phyloP scores from a whole-genome alignment of 2,113 vertebrate species.

The Uria aalge region DNA sequence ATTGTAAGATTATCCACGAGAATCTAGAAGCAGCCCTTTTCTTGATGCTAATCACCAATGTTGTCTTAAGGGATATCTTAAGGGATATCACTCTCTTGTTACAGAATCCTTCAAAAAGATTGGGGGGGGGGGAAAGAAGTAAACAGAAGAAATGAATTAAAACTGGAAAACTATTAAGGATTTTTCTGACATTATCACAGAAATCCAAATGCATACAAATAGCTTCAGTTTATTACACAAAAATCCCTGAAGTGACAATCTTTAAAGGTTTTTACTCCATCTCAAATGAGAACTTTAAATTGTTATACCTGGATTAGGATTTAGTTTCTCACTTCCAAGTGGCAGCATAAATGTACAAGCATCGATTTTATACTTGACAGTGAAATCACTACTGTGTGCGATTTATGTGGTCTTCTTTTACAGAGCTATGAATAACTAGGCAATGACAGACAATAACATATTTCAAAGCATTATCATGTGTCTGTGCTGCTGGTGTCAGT shows the following conservation, averaged over 20 bases:
- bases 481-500: not conserved
- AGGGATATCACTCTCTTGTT: not conserved
- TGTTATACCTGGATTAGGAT: not conserved
- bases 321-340: not conserved
- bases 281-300: not conserved
- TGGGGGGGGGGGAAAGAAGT: not conserved
- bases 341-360: not conserved
- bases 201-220: not conserved
- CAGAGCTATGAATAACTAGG: not conserved
- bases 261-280: not conserved
- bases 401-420: not conserved
- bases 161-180: not conserved
- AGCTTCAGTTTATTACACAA: not conserved
- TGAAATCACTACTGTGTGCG: not conserved
- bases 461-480: not conserved
- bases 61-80: not conserved
- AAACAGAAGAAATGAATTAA: not conserved
- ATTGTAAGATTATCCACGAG: not conserved
- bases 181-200: not conserved
- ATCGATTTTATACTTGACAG: not conserved
- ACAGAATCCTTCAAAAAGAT: not conserved
- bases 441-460: not conserved
- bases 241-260: not conserved
- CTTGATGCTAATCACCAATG: not conserved
- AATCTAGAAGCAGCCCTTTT: not conserved